phyloP scores from a whole-genome alignment of 2,888 invertebrate species.

The Byasa hedistus region DNA sequence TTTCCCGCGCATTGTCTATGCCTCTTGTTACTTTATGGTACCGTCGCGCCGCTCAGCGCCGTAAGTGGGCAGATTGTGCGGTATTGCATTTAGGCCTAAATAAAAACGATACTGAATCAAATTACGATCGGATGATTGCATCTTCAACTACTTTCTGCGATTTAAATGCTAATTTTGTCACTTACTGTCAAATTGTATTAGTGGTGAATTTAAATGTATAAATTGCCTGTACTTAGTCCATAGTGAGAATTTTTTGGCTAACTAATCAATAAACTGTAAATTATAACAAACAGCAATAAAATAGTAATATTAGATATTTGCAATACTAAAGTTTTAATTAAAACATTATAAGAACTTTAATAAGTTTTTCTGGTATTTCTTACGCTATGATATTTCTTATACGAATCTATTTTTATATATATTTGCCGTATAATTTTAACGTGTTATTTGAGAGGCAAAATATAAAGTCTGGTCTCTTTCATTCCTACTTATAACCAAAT shows the following conservation, averaged over 20 bases:
- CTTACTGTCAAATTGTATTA: not conserved
- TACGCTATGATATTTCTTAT: no score
- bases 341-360: no score
- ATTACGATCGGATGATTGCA: slow-evolving; percentile 42
- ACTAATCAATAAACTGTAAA: not conserved
- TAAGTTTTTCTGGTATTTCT: no score
- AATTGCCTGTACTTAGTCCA: not conserved
- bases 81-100: slow-evolving; percentile 76
- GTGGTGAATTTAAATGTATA: not conserved
- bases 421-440: slow-evolving; percentile 4
- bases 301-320: no score
- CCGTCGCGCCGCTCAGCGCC: slow-evolving; percentile 60
- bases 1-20: slow-evolving; percentile 55
- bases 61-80: slow-evolving; percentile 78
- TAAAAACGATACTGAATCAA: slow-evolving; percentile 60
- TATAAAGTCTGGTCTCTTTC: not conserved
- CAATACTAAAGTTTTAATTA: no score
- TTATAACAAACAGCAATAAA: no score
- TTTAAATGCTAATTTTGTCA: slow-evolving; percentile 28
- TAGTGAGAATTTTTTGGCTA: not conserved
- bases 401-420: no score
- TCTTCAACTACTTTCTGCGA: slow-evolving; percentile 35
- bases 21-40: slow-evolving; percentile 52
- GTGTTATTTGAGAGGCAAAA: not conserved
- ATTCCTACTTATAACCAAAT: not conserved